These are phyloP conservation scores for Synanthedon formicaeformis DNA, from an alignment of 2,888 invertebrate genomes.

Conservation along the genomic window DNA sequence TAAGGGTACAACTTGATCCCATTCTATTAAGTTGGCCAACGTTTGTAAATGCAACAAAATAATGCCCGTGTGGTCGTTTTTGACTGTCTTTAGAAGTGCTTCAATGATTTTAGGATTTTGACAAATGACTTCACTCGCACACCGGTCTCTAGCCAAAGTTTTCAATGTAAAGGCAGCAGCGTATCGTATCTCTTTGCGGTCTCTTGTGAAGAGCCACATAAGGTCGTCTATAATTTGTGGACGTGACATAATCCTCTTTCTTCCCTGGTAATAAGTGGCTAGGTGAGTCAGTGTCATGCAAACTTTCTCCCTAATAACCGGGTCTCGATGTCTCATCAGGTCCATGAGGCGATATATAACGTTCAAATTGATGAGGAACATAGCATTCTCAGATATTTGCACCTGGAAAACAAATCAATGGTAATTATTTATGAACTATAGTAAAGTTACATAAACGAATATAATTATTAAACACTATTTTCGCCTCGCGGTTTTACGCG, in stretches of 20 bases:
- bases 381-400: conserved; percentile 47
- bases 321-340: conserved; percentile 35
- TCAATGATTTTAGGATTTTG: conserved; percentile 32
- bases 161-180: conserved; percentile 43
- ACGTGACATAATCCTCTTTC: conserved; percentile 32
- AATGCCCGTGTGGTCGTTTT: conserved; percentile 44
- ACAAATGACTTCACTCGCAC: conserved; percentile 30
- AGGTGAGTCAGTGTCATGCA: conserved; percentile 39
- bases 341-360: conserved; percentile 47
- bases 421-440: not conserved
- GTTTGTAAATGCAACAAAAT: conserved; percentile 44
- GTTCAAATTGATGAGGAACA: conserved; percentile 40
- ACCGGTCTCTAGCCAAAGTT: conserved; percentile 34
- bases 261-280: conserved; percentile 37
- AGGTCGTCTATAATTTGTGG: conserved; percentile 36
- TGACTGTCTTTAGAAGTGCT: conserved; percentile 45
- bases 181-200: conserved; percentile 47
- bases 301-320: conserved; percentile 47
- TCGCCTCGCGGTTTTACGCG: too few relatives aligned
- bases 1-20: conserved; percentile 38
- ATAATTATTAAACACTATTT: too few relatives aligned
- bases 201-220: conserved; percentile 37
- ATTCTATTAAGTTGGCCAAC: conserved; percentile 34
- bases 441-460: not conserved
- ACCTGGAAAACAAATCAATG: conserved; percentile 25